Conservation (phyloP, 2,113 vertebrate genomes). For the Phrynosoma platyrhinos region DNA sequence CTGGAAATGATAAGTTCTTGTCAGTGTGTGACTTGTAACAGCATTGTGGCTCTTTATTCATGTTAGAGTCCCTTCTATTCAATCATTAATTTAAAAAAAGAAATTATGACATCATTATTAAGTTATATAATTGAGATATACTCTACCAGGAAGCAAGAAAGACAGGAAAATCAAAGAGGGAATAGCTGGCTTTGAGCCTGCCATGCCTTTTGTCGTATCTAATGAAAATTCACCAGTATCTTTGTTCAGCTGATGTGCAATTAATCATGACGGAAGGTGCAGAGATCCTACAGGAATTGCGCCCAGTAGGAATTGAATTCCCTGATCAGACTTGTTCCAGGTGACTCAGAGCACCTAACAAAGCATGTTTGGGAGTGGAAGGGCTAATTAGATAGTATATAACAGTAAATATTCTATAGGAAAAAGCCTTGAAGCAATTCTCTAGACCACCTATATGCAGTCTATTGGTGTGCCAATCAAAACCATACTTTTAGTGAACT, state of each 20-base stretch:
- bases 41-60: background rate
- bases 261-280: background rate
- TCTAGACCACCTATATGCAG: background rate
- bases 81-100: background rate
- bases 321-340: background rate
- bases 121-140: background rate
- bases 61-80: background rate
- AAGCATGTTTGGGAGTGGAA: background rate
- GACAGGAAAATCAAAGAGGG: background rate
- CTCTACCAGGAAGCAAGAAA: background rate
- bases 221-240: background rate
- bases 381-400: background rate
- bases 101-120: background rate
- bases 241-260: background rate
- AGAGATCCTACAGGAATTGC: background rate
- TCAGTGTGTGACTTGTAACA: background rate
- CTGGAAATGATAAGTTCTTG: background rate
- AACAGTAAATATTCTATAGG: background rate
- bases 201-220: background rate
- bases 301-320: slow-evolving; percentile 8
- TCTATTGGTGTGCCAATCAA: background rate
- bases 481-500: background rate
- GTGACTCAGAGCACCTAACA: background rate
- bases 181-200: background rate
- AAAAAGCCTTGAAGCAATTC: background rate